phyloP scores from a whole-genome alignment of 2,113 vertebrate species.

The Noturus placidus region DNA sequence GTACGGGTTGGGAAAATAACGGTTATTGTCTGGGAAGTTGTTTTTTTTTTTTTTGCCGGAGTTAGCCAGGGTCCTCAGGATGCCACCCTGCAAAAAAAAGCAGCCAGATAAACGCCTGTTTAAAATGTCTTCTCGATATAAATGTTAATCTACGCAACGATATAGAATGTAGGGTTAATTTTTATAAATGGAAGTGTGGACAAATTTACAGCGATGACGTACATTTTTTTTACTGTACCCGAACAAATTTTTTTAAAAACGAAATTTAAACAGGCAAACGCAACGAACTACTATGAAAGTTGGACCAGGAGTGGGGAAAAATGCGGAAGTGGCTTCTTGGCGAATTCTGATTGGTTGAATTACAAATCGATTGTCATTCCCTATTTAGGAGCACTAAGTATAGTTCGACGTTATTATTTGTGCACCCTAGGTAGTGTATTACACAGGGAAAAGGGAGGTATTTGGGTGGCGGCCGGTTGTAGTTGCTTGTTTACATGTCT shows the following conservation, averaged over 20 bases:
- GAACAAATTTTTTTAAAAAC: background rate
- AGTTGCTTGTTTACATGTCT: background rate
- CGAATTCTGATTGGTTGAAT: background rate
- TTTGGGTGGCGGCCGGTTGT: background rate
- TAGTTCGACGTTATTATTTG: background rate
- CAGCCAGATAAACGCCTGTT: conserved; percentile 41
- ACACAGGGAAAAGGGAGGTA: too few relatives aligned
- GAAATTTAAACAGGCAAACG: background rate
- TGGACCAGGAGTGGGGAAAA: background rate
- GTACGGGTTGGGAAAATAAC: conserved; percentile 15
- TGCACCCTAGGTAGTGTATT: background rate
- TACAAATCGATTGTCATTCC: background rate
- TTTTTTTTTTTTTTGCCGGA: background rate
- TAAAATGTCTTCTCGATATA: background rate
- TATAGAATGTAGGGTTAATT: background rate
- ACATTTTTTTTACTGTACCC: too few relatives aligned
- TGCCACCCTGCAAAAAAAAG: conserved; percentile 55
- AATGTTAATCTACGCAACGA: background rate
- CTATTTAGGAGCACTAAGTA: background rate
- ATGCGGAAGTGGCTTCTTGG: conserved; percentile 16
- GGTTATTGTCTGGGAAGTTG: background rate
- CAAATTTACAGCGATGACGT: too few relatives aligned
- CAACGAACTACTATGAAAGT: background rate
- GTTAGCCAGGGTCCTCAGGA: conserved; percentile 44
- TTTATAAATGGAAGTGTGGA: accelerated